Evolutionary conservation across 2,888 invertebrate genomes (phyloP), one percentile per base, ranked within the genome.

Genomic region (Gortyna flavago): DNA sequence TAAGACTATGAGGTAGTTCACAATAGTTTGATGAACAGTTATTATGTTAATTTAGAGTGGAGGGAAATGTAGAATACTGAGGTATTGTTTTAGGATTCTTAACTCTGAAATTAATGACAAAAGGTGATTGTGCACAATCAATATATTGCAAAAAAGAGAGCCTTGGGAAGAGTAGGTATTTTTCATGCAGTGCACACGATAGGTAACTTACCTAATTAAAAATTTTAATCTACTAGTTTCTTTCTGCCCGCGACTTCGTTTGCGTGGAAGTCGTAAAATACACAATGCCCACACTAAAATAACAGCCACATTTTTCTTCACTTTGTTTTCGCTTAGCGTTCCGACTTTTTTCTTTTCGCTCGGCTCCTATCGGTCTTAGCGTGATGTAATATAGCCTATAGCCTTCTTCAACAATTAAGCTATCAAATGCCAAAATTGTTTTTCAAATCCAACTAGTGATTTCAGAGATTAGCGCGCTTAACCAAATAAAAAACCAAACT

Each of bases 1-100:
- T 82, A 76, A 70, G 68, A 66, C 84, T 85, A 84, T 77, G 83
- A 80, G 59, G 62, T 68, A 72, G 72, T 83, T 75, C 66, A 83
- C 75, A 86, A 84, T 72, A 74, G 71, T 80, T 72, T 75, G 74
- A 77, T 78, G 74, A 85, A 76, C 87, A 67, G 80, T 74, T 86
- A 83, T 79, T 75, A 73, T 85, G 84, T 84, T 86, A 64, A 79
- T 83, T 86, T 76, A 0, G 35, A 73, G 84, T 76, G 59, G 78
- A 69, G 51, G 65, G 78, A 69, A 78, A 68, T 82, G 25, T 44
- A 35, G 48, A 35, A 77, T 59, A 29, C 25, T 16, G 21, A 38
- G 4, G 66, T 65, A 25, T 35, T 41, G 32, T 75, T 59, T 68
- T n/a, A 48, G 16, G 62, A 9, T 29, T 25, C 29, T 51, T 35